Evolutionary conservation across 2,888 invertebrate genomes (phyloP).

Genomic region (Phyto melanocephala): DNA sequence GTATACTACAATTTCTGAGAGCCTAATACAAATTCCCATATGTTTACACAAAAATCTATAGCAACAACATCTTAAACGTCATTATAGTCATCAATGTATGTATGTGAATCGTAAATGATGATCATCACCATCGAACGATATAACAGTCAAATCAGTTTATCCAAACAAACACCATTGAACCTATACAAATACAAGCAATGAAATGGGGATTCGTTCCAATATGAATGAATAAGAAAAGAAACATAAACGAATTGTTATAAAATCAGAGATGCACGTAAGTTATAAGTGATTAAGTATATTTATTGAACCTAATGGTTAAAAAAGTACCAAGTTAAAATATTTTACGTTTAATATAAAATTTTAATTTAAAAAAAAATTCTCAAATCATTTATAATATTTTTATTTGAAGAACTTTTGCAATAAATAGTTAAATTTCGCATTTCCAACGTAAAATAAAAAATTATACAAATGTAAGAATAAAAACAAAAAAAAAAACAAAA

Average conservation of each 20-base stretch:
- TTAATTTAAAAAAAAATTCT: too few species aligned
- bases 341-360: too few species aligned
- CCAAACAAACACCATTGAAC: neutral
- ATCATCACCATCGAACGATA: neutral
- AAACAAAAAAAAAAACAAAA: neutral
- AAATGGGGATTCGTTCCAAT: conserved; percentile 38
- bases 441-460: neutral
- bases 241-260: neutral
- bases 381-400: too few species aligned
- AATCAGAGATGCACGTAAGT: neutral
- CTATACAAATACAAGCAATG: conserved; percentile 15
- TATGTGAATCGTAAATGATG: neutral
- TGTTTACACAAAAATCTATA: conserved; percentile 59
- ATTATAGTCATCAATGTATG: conserved; percentile 15
- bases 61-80: conserved; percentile 40
- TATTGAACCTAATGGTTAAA: too few species aligned
- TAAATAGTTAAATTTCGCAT: too few species aligned
- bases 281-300: neutral
- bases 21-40: conserved; percentile 63
- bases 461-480: neutral
- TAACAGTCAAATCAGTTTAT: neutral
- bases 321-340: too few species aligned
- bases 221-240: conserved; percentile 19
- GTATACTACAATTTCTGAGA: conserved; percentile 47
- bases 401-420: too few species aligned